Percentiles rank a stretch among this genome's conserved stretches.
These are phyloP conservation scores for Schizopygopsis pylzovi DNA, from an alignment of 2,797 vertebrate genomes.

Conservation along the genomic window DNA sequence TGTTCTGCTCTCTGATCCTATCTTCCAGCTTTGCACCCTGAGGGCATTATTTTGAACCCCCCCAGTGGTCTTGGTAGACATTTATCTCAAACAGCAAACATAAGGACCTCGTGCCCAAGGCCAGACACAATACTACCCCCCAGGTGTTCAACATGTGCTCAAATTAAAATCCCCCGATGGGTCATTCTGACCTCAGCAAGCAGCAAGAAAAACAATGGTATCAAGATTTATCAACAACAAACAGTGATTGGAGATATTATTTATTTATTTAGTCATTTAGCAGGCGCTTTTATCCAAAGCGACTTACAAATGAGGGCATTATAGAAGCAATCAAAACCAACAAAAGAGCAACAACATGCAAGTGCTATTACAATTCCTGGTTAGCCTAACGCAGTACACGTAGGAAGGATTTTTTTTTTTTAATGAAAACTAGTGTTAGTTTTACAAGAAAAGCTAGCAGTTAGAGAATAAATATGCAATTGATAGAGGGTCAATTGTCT, in stretches of 20 bases:
- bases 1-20: conserved; percentile 9
- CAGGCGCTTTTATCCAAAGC: too few relatives aligned
- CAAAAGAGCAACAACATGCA: too few relatives aligned
- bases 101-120: conserved; percentile 27
- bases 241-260: background rate
- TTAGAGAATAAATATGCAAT: too few relatives aligned
- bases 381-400: too few relatives aligned
- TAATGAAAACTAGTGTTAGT: too few relatives aligned
- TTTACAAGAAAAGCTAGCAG: too few relatives aligned
- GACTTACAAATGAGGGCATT: too few relatives aligned
- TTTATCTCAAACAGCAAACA: conserved; percentile 41
- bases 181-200: background rate
- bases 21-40: conserved; percentile 41
- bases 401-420: too few relatives aligned
- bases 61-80: conserved; percentile 1
- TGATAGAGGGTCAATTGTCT: too few relatives aligned
- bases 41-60: conserved; percentile 16
- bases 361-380: too few relatives aligned
- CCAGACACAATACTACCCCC: conserved; percentile 31
- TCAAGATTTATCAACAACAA: background rate
- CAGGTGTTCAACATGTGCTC: conserved; percentile 26
- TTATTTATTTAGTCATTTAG: too few relatives aligned
- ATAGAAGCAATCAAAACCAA: too few relatives aligned
- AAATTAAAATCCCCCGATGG: conserved; percentile 10
- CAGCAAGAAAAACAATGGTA: background rate